Base-by-base conservation (phyloP, 1,140 invertebrate species). In the Neuroterus valhalla region DNA sequence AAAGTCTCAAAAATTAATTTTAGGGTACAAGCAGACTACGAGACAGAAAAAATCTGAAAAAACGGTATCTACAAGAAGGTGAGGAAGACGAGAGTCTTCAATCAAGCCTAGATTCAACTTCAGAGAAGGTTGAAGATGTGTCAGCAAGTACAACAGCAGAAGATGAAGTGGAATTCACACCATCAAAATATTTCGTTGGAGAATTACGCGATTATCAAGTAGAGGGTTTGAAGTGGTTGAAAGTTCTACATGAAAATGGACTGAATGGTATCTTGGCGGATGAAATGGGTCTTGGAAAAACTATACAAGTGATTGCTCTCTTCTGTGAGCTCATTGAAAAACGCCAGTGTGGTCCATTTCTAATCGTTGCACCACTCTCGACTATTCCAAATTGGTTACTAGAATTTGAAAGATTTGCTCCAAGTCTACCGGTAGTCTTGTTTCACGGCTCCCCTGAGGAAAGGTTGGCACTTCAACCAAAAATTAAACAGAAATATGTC, bases 281-380 rank as follows among this genome's bases (percentile, higher is more conserved):
- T 90, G 95, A 96, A 91, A 96, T 96, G 95, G 95, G 94, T 74
- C 86, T 96, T 2, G 94, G 94, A 19, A 95, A 95, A 87, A 95
- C 94, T 3, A 89, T 95, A 68, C 94, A 96, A 88, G 90, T 92
- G 2, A 94, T 95, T 74, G 91, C 93, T 0, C 88, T 95, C 10
- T 73, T 93, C 6, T 85, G 89, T 70, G 88, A 94, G 80, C 82
- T 95, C 17, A 85, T 93, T 19, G 90, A 91, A 62, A 86, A 86
- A 79, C 85, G 87, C 10, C 87, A 93, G 3, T 23, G 62, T 3
- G 94, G 94, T 1, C 94, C 93, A 8, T 94, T 91, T 82, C 84
- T 95, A 3, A 89, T 95, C 46, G 82, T 93, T 72, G 94, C 89
- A 4, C 94, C 94, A 0, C 88, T 95, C 0, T 94, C 94, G 1